A percentile compares a stretch with the other conserved stretches of the same genome.
Conservation (phyloP, 2,888 invertebrate species). For the Oscheius sp. region DNA sequence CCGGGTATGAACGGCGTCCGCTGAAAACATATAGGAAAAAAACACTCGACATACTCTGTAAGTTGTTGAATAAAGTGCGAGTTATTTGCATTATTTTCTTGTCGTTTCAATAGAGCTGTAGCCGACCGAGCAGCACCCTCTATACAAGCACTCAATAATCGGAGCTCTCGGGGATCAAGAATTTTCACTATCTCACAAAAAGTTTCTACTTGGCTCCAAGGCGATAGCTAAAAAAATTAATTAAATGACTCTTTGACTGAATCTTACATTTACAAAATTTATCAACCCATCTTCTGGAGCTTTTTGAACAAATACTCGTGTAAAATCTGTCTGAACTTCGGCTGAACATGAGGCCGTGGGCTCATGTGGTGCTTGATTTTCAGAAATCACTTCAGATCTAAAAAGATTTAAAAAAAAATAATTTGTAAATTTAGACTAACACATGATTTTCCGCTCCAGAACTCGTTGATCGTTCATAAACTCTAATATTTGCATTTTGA, state of each 20-base stretch:
- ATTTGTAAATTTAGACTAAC: neutral
- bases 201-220: constrained; percentile 45
- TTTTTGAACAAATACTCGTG: constrained; percentile 25
- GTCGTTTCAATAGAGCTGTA: constrained; percentile 29
- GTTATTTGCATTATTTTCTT: constrained; percentile 36
- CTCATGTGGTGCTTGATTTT: neutral
- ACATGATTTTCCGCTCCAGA: neutral
- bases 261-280: constrained; percentile 29
- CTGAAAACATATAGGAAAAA: constrained; percentile 8
- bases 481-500: neutral
- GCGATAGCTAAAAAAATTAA: constrained; percentile 33
- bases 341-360: constrained; percentile 13
- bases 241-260: constrained; percentile 24
- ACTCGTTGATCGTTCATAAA: neutral
- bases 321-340: constrained; percentile 20
- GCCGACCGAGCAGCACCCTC: constrained; percentile 32
- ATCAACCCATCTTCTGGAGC: constrained; percentile 25
- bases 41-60: neutral
- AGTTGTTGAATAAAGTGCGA: constrained; percentile 4
- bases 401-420: neutral
- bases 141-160: constrained; percentile 41
- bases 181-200: constrained; percentile 45
- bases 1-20: constrained; percentile 16
- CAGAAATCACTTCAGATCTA: neutral
- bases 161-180: constrained; percentile 41